Evolutionary conservation across 2,888 invertebrate genomes (phyloP), one percentile per base, ranked within the genome.

Genomic region (Metopia argyrocephala): DNA sequence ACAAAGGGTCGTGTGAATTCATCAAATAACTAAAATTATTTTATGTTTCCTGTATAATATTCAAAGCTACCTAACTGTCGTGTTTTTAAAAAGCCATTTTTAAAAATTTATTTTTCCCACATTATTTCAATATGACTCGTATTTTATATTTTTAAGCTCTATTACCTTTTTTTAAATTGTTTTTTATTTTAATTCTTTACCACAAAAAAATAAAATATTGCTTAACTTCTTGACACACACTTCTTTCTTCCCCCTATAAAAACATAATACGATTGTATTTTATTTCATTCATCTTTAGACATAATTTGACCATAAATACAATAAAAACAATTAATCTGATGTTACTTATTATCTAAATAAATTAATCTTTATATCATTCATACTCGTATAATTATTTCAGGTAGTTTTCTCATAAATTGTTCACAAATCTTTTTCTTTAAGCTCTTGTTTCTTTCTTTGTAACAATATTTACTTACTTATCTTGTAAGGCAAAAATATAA

Each of bases 301-400:
- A 64, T 65, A 69, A 64, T 74, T 21, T 79, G 27, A 18, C 27
- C 69, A 31, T 28, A 57, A 38, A 9, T 31, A 23, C n/a, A 18
- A 56, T 12, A 25, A 12, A 31, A 45, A 57, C 25, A 70, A 45
- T 18, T 31, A 57, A 56, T 66, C 38, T 15, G 3, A 70, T 52
- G 18, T 50, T n/a, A n/a, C n/a, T n/a, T n/a, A n/a, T n/a, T 74
- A 64, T 74, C 66, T 52, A 31, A 31, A 69, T 64, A 65, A 23
- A 54, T 61, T 65, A 57, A 74, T 74, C 64, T 79, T 46, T 31
- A 64, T 74, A 69, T 74, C 69, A 64, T n/a, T n/a, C n/a, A n/a
- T n/a, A n/a, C n/a, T n/a, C n/a, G n/a, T n/a, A n/a, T 69, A 65
- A 79, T 65, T 69, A 78, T 50, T 62, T 68, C 25, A 27, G 50